Base-by-base conservation (phyloP, 92 coral and sea anemone genomes). In the Montipora capitata region DNA sequence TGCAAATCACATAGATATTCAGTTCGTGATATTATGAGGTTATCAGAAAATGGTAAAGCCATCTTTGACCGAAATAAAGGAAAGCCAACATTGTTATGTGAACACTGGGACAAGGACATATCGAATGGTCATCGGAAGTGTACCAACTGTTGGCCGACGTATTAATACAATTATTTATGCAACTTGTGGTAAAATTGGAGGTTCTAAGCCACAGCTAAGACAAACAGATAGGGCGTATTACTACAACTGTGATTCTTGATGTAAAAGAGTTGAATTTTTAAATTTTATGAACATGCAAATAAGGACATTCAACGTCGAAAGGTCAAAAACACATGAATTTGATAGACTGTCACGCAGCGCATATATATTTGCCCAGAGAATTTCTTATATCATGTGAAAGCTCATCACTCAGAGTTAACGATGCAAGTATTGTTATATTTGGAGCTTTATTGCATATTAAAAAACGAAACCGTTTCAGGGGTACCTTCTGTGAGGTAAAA, bases 361-460 rank as follows among this genome's bases (percentile, higher is more conserved):
- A 70, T 79, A 80, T 82, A 82, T 68, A 89, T 77, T 89, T 82
- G 84, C 93, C 87, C 87, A 88, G 74, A 80, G 87, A 88, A 56
- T 80, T 88, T 70, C 80, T 78, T 69, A 71, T 73, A 83, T 59
- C 88, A 89, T 58, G 44, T 51, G 88, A 89, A 75, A 89, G 93
- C 57, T 74, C 66, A 57, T 83, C 64, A 48, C 68, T 82, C 57
- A 51, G 76, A 74, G 67, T 27, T 27, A 27, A 74, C 62, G 76
- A 65, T 65, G 43, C 20, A 72, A 81, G 73, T 77, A 62, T 80
- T 38, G 67, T 80, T 81, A 44, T 58, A 88, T 88, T 88, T 56
- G 83, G 82, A 81, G 92, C 82, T 88, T 88, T 88, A 88, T 88
- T 87, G 82, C 92, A 88, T 88, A 64, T 68, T 81, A 58, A 88